Percentiles rank a stretch among this genome's conserved stretches.
phyloP scores from a whole-genome alignment of 1,140 invertebrate genomes.

The Drosophila tristis region DNA sequence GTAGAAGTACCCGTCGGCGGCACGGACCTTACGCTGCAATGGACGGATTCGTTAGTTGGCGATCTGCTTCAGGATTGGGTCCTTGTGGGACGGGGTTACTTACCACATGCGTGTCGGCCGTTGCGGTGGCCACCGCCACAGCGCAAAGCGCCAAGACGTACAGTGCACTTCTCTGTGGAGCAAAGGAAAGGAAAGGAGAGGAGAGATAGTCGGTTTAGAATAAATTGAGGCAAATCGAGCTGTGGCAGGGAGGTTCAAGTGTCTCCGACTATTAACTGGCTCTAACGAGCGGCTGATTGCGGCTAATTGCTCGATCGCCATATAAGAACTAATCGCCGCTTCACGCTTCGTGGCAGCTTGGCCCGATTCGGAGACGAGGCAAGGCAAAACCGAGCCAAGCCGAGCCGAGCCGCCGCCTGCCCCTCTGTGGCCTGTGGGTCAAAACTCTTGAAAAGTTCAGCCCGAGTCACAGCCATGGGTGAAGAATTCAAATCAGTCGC shows the following conservation, averaged over 20 bases:
- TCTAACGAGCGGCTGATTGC: slow-evolving; percentile 47
- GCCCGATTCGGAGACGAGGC: slow-evolving; percentile 38
- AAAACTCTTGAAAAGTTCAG: slow-evolving; percentile 67
- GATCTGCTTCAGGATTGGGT: neutral
- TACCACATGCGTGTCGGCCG: slow-evolving; percentile 76
- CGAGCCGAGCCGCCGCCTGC: neutral
- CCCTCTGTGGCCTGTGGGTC: slow-evolving; percentile 24
- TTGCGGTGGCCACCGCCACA: slow-evolving; percentile 70
- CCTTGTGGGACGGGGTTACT: slow-evolving; percentile 1
- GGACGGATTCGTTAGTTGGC: neutral
- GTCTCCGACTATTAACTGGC: slow-evolving; percentile 28
- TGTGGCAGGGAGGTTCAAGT: neutral
- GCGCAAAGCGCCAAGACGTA: slow-evolving; percentile 79
- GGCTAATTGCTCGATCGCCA: slow-evolving; percentile 71
- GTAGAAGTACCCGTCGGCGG: slow-evolving; percentile 72
- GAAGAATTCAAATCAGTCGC: slow-evolving; percentile 34
- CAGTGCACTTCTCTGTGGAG: slow-evolving; percentile 79
- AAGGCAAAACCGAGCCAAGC: slow-evolving; percentile 14
- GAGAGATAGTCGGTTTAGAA: slow-evolving; percentile 9
- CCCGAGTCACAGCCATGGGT: slow-evolving; percentile 19
- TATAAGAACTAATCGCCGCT: slow-evolving; percentile 60
- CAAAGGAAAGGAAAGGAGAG: slow-evolving; percentile 15
- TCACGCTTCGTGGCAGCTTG: slow-evolving; percentile 57
- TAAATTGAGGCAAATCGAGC: slow-evolving; percentile 5
- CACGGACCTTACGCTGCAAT: slow-evolving; percentile 71